Percentiles rank a stretch among this genome's conserved stretches.
Conservation (phyloP, 2,888 invertebrate genomes). For the Ceraclea dissimilis region DNA sequence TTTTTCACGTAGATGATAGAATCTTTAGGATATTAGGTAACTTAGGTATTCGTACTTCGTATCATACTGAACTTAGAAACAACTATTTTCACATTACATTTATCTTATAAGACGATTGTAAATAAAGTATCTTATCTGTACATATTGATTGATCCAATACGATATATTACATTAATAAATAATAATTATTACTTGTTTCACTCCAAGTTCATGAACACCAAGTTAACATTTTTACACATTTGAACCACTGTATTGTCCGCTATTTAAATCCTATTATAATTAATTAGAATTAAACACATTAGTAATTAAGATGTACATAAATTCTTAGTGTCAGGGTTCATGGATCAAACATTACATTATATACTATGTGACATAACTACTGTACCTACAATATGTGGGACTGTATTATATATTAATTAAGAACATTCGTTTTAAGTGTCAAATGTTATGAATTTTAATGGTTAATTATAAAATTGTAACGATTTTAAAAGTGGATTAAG, state of each 20-base stretch:
- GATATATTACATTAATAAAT: too few relatives aligned
- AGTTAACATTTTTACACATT: slow-evolving; percentile 14
- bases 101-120: neutral
- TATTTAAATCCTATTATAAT: neutral
- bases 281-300: neutral
- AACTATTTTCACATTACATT: neutral
- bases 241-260: neutral
- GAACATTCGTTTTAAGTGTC: too few relatives aligned
- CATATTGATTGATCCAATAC: too few relatives aligned
- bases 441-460: too few relatives aligned
- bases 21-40: neutral
- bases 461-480: too few relatives aligned
- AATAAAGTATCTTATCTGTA: neutral
- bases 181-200: slow-evolving; percentile 18
- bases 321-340: slow-evolving; percentile 19
- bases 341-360: slow-evolving; percentile 4
- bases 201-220: slow-evolving; percentile 25
- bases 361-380: neutral
- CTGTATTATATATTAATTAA: too few relatives aligned
- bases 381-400: too few relatives aligned
- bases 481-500: too few relatives aligned
- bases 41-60: neutral
- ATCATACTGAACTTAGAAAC: neutral
- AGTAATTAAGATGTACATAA: slow-evolving; percentile 8
- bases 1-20: slow-evolving; percentile 19